Evolutionary conservation across 2,797 vertebrate genomes (phyloP).

Genomic region (Coccyzus lansbergi): DNA sequence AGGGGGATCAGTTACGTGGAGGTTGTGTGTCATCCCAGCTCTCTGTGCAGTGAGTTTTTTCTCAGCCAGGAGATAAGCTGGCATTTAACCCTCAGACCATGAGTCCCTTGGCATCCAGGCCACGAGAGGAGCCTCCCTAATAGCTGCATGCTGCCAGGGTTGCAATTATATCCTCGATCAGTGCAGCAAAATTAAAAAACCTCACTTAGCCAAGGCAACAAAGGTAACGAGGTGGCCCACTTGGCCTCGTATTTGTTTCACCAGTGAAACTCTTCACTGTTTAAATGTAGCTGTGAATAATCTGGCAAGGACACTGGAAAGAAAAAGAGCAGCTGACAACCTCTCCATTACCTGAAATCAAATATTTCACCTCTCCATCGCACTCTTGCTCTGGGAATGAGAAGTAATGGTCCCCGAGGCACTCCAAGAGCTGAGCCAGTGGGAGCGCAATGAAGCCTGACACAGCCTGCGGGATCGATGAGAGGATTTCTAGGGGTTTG

Average conservation of each 20-base stretch:
- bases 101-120: neutral
- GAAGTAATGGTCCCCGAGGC: neutral
- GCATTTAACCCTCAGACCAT: neutral
- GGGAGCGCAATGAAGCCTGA: neutral
- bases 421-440: accelerated
- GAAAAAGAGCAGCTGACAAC: neutral
- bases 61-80: neutral
- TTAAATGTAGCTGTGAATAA: conserved; percentile 71
- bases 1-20: neutral
- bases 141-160: neutral
- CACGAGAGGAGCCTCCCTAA: neutral
- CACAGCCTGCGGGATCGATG: neutral
- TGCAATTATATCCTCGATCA: neutral
- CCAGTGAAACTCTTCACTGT: conserved; percentile 49
- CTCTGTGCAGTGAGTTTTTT: neutral
- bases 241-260: conserved; percentile 56
- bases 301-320: conserved; percentile 53
- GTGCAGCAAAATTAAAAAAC: neutral
- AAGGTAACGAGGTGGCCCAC: neutral
- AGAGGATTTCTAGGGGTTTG: neutral
- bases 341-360: conserved; percentile 61
- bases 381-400: neutral
- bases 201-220: neutral
- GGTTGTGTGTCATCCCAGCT: neutral
- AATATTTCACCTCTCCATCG: conserved; percentile 66